Percentiles rank a stretch among this genome's conserved stretches.
These are phyloP conservation scores for Apodemus sylvaticus DNA, from an alignment of 2,113 vertebrate genomes.

Conservation along the genomic window DNA sequence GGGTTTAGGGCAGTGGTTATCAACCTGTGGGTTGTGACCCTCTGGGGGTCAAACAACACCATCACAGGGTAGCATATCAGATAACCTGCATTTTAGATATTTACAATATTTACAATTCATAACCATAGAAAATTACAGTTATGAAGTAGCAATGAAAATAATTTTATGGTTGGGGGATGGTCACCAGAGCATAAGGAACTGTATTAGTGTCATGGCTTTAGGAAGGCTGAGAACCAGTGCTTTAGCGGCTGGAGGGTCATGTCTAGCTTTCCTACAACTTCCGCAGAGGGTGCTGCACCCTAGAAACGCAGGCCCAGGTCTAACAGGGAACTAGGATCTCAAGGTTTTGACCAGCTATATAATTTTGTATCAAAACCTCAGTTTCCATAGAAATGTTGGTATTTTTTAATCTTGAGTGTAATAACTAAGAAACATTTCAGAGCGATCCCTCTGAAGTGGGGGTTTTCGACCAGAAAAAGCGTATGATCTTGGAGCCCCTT, in stretches of 20 bases:
- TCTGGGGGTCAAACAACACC: background rate
- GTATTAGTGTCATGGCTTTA: background rate
- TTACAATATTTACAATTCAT: background rate
- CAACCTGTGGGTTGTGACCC: background rate
- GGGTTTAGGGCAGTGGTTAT: background rate
- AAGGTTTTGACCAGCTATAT: background rate
- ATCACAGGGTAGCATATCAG: background rate
- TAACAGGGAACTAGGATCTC: background rate
- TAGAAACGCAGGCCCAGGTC: background rate
- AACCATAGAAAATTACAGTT: background rate
- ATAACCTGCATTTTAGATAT: background rate
- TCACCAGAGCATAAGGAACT: background rate
- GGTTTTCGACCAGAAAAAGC: slow-evolving; percentile 18
- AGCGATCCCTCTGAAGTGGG: slow-evolving; percentile 40
- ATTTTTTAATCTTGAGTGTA: slow-evolving; percentile 29
- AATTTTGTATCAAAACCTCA: slow-evolving; percentile 55
- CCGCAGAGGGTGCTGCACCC: background rate
- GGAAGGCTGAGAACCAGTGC: background rate
- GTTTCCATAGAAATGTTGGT: slow-evolving; percentile 32
- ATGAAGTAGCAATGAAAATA: background rate
- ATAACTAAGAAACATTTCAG: slow-evolving; percentile 50
- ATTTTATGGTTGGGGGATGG: background rate
- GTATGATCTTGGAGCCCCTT: slow-evolving; percentile 44
- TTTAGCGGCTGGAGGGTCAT: too few species aligned
- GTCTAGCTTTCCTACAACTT: background rate